Base-by-base conservation (phyloP, 2,113 vertebrate species). In the Colinus virginianus region DNA sequence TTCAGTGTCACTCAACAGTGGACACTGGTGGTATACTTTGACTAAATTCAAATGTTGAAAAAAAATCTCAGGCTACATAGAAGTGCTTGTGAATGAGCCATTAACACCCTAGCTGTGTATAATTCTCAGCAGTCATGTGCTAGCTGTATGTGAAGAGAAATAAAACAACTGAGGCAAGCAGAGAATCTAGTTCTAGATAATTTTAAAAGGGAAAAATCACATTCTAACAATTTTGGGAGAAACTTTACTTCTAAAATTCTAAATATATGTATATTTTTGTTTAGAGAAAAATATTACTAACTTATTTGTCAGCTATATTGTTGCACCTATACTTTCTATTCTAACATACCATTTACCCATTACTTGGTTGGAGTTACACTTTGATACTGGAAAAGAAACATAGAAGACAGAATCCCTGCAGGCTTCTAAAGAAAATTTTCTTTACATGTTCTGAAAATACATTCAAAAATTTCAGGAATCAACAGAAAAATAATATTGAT, bases 1-100 rank as follows among this genome's bases (percentile, higher is more conserved):
- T 45, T 76, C 2, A 0, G 18, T 66, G 84, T 49, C 14, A 43
- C 21, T 78, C 0, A 0, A 61, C 28, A 61, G 15, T 10, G 2
- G 36, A 28, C 20, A 15, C 11, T 64, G 11, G 34, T 55, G 4
- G 13, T 32, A 42, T 11, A 71, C 25, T 67, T 36, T 75, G 25
- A 19, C 30, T 55, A 67, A 74, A 88, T 78, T 87, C 34, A 68
- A 46, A 87, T 13, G 8, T 26, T 51, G 36, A 18, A 38, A 59
- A 78, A 40, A 61, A 48, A 1, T 62, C 28, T 83, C n/a, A 32
- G 28, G 6, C 30, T 76, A 86, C 26, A n/a, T 32, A 36, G 28
- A 55, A 34, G 4, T 36, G 2, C 26, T 30, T 53, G 42, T 56
- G 51, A 67, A 86, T 43, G 25, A 71, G 32, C 22, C 16, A n/a